These are phyloP conservation scores for Idris sp. DNA, from an alignment of 1,140 invertebrate genomes.

Conservation along the genomic window DNA sequence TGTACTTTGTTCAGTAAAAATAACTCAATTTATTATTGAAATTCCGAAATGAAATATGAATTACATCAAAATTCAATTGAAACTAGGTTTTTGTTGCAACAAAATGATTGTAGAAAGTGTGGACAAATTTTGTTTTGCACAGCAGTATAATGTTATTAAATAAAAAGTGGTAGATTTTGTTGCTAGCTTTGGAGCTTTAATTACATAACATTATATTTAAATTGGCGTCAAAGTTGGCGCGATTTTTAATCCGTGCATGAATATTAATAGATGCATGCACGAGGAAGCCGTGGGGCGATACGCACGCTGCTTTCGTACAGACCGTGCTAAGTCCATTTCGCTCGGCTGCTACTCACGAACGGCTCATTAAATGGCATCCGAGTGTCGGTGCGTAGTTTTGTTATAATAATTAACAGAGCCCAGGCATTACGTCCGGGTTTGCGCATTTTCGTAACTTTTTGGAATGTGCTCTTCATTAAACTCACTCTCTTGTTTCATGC, in stretches of 20 bases:
- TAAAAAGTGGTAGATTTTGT: no score
- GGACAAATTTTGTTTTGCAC: no score
- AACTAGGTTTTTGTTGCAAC: no score
- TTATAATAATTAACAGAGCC: slow-evolving; percentile 40
- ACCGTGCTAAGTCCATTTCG: slow-evolving; percentile 23
- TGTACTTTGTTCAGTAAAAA: no score
- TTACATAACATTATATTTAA: slow-evolving; percentile 26
- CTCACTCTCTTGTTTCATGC: slow-evolving; percentile 3
- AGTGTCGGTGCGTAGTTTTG: slow-evolving; percentile 15
- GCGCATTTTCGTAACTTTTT: slow-evolving; percentile 42
- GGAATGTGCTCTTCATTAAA: slow-evolving; percentile 18
- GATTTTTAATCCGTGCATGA: slow-evolving; percentile 46
- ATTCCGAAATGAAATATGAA: no score
- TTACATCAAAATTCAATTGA: no score
- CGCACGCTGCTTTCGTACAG: slow-evolving; percentile 18
- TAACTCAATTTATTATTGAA: no score
- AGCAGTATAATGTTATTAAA: no score
- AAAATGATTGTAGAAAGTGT: no score
- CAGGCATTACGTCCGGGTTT: slow-evolving; percentile 26
- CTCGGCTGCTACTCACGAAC: slow-evolving; percentile 23
- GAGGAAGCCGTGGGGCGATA: slow-evolving; percentile 24
- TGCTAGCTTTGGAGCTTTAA: no score
- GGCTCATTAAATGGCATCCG: slow-evolving; percentile 39
- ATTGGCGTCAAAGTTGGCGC: slow-evolving; percentile 33
- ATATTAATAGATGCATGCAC: slow-evolving; percentile 40